Evolutionary conservation across 2,888 invertebrate genomes (phyloP).

Genomic region (Scaptodrosophila latifasciaeformis): DNA sequence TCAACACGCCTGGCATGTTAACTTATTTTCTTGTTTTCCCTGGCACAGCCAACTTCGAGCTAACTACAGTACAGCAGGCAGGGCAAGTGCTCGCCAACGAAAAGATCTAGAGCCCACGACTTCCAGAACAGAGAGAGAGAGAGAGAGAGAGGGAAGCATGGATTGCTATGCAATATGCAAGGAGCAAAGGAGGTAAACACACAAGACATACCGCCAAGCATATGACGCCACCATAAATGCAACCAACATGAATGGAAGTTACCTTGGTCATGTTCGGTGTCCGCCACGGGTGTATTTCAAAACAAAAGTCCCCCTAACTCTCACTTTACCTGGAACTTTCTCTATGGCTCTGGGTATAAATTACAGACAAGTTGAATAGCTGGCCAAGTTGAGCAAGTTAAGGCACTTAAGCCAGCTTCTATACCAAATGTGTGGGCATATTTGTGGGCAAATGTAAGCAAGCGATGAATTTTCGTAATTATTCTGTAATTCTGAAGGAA

Average conservation of each 20-base stretch:
- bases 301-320: too few relatives aligned
- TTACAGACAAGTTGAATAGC: too few relatives aligned
- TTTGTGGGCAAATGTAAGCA: not conserved
- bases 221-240: slow-evolving; percentile 6
- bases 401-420: slow-evolving; percentile 9
- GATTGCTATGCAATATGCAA: slow-evolving; percentile 23
- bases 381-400: too few relatives aligned
- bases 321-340: too few relatives aligned
- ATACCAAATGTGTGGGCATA: slow-evolving; percentile 3
- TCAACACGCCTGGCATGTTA: slow-evolving; percentile 61
- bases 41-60: slow-evolving; percentile 36
- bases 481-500: too few relatives aligned
- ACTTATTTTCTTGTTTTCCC: slow-evolving; percentile 48
- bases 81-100: not conserved
- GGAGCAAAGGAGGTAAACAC: too few relatives aligned
- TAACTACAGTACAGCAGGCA: slow-evolving; percentile 21
- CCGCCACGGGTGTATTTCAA: slow-evolving; percentile 37
- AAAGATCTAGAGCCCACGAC: too few relatives aligned
- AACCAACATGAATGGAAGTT: slow-evolving; percentile 7
- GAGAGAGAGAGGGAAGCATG: not conserved
- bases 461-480: too few relatives aligned
- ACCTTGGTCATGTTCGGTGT: not conserved
- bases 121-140: not conserved
- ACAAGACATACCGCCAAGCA: slow-evolving; percentile 22
- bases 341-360: slow-evolving; percentile 34